Base-by-base conservation (phyloP, 1,140 invertebrate genomes). In the Odontomachus brunneus region DNA sequence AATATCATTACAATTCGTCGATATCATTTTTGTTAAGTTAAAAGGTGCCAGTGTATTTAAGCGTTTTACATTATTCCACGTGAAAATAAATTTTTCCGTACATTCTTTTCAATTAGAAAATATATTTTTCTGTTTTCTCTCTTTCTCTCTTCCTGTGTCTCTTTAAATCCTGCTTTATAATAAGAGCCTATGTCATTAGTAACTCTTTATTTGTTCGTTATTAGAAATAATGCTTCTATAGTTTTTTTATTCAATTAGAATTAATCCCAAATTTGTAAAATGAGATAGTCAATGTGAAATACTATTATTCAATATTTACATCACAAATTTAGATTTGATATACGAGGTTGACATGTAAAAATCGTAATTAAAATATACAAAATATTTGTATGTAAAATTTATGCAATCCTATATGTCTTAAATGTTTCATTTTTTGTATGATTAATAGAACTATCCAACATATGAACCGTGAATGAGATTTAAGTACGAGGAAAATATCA, bases 401-500 rank as follows among this genome's bases (percentile, higher is more conserved):
- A 2, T 26, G 11, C 17, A 12, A 67, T 59, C 4, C 19, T 65
- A 29, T 15, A 22, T 51, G 22, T 33, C 2, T 51, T 7, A 53
- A 38, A 33, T 69, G 1, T 26, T 55, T 15, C 49, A 26, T 44
- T n/a, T n/a, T n/a, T n/a, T 19, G 69, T 22, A 4, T 44, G 26
- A 67, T 15, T 38, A 57, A 44, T 4, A 11, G 5, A 57, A 69
- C 66, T 69, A 57, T 57, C 49, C 38, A 11, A 44, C 38, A 44
- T n/a, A n/a, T n/a, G 49, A 78, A 15, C n/a, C 0, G 49, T 7
- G 26, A 65, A 26, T 26, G 15, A n/a, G n/a, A 74, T 0, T 69
- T 78, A 78, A 78, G 75, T 78, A 69, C 75, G 11, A 33, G 15
- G 3, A 4, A 53, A 53, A 53, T 22, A 53, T 66, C 38, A 44